Evolutionary conservation across 30 jellyfish, hydroid and myxozoan species (phyloP), one percentile per base, ranked within the genome.

Genomic region (Rhopilema esculentum): DNA sequence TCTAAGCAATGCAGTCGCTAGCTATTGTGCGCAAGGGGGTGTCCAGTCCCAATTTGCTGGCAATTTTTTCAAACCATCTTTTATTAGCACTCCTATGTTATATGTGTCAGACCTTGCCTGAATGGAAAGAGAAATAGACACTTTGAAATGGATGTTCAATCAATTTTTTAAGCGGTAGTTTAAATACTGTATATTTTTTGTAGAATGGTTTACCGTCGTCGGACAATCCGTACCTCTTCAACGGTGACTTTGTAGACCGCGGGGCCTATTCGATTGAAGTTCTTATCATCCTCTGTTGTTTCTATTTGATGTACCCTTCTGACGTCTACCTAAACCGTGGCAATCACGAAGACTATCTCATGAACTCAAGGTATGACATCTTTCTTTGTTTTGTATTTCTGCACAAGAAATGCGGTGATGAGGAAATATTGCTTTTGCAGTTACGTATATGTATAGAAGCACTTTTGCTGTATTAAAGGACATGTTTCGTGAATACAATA

Each of bases 201-300:
- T 50, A 91, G 97, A 91, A 91, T 72, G 97, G 97, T 7, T 79
- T 91, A 24, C 97, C 97, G 0, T 91, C 97, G 17, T 62, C 94
- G 16, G 95, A 83, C 19, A 91, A 91, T 84, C 97, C 97, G 6
- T 91, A 91, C 50, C 75, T 91, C 15, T 91, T 91, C 92, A 91
- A 91, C 69, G 97, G 97, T 1, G 97, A 91, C 68, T 90, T 91
- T 50, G 95, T 91, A 31, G 97, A 91, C 65, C 95, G 97, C 23
- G 97, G 97, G 1, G 81, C 84, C 21, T 31, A 65, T 48, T 90
- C 97, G 9, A 66, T 91, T 27, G 97, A 91, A 79, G 89, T 91
- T 12, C 93, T 90, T 25, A 49, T 91, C 69, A 53, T 86, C 26
- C 79, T 91, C n/a, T 91, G 95, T 81, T 84, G 95, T 65, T 91